Conservation (phyloP, 2,888 invertebrate genomes). For the Ischnura elegans region DNA sequence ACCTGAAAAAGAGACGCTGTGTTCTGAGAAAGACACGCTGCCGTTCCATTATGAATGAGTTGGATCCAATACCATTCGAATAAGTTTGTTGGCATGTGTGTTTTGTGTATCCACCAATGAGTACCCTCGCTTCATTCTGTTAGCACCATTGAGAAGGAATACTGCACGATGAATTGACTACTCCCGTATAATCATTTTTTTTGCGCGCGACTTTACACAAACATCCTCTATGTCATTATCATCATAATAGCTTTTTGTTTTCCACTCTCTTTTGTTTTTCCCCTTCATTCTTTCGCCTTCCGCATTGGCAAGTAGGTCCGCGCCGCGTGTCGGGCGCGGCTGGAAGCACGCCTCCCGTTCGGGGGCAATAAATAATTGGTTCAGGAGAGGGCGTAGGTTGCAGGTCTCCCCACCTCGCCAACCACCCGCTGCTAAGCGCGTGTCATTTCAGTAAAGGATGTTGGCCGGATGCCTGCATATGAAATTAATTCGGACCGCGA, state of each 20-base stretch:
- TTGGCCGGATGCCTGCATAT: constrained; percentile 48
- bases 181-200: background rate
- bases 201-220: background rate
- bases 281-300: background rate
- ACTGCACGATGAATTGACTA: too few relatives aligned
- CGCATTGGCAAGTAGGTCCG: constrained; percentile 42
- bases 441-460: constrained; percentile 51
- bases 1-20: too few relatives aligned
- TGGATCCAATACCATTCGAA: background rate
- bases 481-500: constrained; percentile 24
- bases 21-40: too few relatives aligned
- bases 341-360: background rate
- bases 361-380: constrained; percentile 53
- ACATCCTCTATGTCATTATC: background rate
- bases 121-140: too few relatives aligned
- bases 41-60: background rate
- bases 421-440: constrained; percentile 44
- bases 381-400: background rate
- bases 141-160: background rate
- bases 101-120: background rate
- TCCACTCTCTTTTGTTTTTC: background rate
- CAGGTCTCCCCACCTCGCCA: background rate
- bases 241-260: constrained; percentile 37
- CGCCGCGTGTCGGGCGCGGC: background rate
- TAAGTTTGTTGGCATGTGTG: background rate